Evolutionary conservation across 1,140 invertebrate genomes (phyloP).

Genomic region (Trichonephila clavata): DNA sequence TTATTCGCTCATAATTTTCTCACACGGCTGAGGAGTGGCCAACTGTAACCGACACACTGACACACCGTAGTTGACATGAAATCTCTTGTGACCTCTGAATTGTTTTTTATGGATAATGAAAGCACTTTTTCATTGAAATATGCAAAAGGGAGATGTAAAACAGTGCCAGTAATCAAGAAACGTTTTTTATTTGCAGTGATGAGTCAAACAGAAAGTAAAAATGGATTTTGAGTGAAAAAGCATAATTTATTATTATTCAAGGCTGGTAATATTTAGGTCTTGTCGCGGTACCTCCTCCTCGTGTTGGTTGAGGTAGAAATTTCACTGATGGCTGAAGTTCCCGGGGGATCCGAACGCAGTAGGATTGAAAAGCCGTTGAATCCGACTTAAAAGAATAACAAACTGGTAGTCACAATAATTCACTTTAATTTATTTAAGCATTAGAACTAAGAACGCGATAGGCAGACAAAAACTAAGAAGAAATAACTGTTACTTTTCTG

Average conservation of each 20-base stretch:
- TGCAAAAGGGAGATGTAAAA: constrained; percentile 24
- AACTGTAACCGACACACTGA: constrained; percentile 24
- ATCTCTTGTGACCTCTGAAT: background rate
- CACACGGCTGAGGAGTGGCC: constrained; percentile 28
- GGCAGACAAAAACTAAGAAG: no score
- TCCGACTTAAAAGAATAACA: no score
- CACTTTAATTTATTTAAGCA: no score
- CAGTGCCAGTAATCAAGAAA: background rate
- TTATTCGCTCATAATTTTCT: constrained; percentile 37
- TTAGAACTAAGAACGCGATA: no score
- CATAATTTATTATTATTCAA: background rate
- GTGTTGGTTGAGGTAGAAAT: no score
- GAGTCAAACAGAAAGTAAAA: background rate
- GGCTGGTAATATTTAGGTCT: constrained; percentile 3
- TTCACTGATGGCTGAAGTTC: no score
- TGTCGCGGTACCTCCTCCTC: background rate
- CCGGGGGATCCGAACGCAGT: no score
- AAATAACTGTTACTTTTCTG: no score
- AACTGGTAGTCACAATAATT: no score
- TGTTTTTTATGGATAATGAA: constrained; percentile 1
- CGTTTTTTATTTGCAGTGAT: background rate
- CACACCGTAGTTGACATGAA: background rate
- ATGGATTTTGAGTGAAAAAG: background rate
- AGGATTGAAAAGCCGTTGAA: no score
- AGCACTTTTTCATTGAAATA: constrained; percentile 34